Percentiles rank a stretch among this genome's conserved stretches.
Evolutionary conservation across 1,140 invertebrate species (phyloP).

Genomic region (Calephelis nemesis): DNA sequence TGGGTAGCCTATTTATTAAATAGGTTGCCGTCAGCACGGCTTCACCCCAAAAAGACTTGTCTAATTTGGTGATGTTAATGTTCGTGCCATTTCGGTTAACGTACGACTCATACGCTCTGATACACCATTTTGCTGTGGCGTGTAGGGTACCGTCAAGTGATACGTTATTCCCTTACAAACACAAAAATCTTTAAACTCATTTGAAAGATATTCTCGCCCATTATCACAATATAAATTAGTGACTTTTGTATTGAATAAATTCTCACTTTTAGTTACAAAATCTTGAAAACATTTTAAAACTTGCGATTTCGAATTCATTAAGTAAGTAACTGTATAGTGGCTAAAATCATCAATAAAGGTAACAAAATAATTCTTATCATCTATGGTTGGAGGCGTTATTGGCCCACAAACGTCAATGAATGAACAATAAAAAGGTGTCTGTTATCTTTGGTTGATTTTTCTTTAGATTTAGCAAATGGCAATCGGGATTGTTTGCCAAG

Average conservation of each 20-base stretch:
- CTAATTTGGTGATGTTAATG: slow-evolving; percentile 46
- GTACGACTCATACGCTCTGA: slow-evolving; percentile 73
- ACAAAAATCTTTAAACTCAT: slow-evolving; percentile 62
- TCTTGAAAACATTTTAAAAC: slow-evolving; percentile 37
- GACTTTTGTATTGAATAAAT: slow-evolving; percentile 54
- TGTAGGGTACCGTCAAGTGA: slow-evolving; percentile 67
- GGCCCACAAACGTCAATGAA: slow-evolving; percentile 70
- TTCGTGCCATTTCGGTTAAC: slow-evolving; percentile 64
- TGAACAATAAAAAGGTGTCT: slow-evolving; percentile 61
- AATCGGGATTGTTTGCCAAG: slow-evolving; percentile 65
- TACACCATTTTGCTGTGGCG: slow-evolving; percentile 77
- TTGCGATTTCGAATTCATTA: slow-evolving; percentile 53
- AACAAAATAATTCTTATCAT: slow-evolving; percentile 61
- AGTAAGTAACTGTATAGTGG: slow-evolving; percentile 52
- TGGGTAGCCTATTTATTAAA: slow-evolving; percentile 70
- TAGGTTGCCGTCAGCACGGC: slow-evolving; percentile 59
- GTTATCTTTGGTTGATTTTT: slow-evolving; percentile 49
- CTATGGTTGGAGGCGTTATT: slow-evolving; percentile 52
- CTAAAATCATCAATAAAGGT: slow-evolving; percentile 53
- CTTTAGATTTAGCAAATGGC: slow-evolving; percentile 54
- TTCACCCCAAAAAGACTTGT: slow-evolving; percentile 57
- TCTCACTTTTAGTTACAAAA: slow-evolving; percentile 45
- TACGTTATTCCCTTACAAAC: slow-evolving; percentile 67
- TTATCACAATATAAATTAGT: slow-evolving; percentile 67
- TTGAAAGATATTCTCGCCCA: slow-evolving; percentile 64